Conservation (phyloP, 2,888 invertebrate genomes). For the Ectemnius lituratus region DNA sequence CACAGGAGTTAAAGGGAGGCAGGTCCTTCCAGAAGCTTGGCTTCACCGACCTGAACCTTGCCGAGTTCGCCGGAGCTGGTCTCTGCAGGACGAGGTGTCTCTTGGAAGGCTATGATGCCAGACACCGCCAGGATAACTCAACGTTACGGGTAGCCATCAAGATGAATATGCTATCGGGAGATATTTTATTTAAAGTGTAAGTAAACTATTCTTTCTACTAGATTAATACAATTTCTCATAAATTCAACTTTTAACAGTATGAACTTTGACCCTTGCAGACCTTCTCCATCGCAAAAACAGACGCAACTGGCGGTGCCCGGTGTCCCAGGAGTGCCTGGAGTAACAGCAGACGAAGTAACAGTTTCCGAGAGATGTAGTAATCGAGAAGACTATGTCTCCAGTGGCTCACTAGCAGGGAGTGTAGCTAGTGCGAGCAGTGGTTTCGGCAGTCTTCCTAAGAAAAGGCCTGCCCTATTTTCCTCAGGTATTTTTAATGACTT, state of each 20-base stretch:
- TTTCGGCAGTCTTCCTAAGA: constrained; percentile 91
- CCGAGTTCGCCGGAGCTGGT: constrained; percentile 97
- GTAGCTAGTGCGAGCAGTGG: constrained; percentile 89
- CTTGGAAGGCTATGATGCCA: constrained; percentile 96
- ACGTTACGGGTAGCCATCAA: constrained; percentile 93
- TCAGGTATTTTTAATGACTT: constrained; percentile 75
- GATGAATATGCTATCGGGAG: constrained; percentile 97
- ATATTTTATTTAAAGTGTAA: constrained; percentile 98
- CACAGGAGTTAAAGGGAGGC: constrained; percentile 86
- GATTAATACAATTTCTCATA: background rate
- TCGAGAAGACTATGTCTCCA: constrained; percentile 81
- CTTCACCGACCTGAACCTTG: constrained; percentile 97
- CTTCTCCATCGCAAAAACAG: constrained; percentile 82
- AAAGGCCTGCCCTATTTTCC: constrained; percentile 82
- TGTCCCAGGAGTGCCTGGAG: constrained; percentile 69
- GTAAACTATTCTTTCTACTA: constrained; percentile 67
- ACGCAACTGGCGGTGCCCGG: constrained; percentile 79
- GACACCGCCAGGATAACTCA: constrained; percentile 97
- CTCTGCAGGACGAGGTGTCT: constrained; percentile 91
- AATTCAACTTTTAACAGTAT: background rate
- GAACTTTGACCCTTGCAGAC: constrained; percentile 76
- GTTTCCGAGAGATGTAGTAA: constrained; percentile 76
- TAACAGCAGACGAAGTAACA: constrained; percentile 70
- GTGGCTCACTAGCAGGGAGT: constrained; percentile 81
- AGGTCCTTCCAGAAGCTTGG: constrained; percentile 96